Conservation (phyloP, 37 sponge, comb jelly and placozoan species). For the Halisarca cf. caerulea region DNA sequence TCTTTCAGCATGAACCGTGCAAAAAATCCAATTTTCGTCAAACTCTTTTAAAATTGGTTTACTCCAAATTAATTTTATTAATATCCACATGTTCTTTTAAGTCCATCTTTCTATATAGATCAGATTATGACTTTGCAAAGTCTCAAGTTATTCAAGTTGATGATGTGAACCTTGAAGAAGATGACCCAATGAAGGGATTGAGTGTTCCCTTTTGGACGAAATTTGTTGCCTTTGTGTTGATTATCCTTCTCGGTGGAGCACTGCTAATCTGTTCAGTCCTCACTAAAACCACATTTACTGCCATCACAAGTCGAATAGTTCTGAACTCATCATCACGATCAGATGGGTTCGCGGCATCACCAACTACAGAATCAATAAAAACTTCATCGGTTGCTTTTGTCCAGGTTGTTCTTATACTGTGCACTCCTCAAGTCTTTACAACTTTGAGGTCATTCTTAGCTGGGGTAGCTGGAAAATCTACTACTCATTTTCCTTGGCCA, state of each 20-base stretch:
- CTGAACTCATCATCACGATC: neutral
- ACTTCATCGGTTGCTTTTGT: neutral
- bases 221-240: neutral
- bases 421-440: slow-evolving; percentile 63
- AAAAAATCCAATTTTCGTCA: no score
- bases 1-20: no score
- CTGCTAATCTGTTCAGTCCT: neutral
- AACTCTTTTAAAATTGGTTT: no score
- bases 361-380: neutral
- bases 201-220: neutral
- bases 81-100: no score
- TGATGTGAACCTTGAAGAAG: neutral
- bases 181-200: neutral
- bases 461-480: slow-evolving; percentile 67
- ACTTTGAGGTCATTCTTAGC: slow-evolving; percentile 43
- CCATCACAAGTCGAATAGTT: neutral
- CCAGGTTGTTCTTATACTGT: slow-evolving; percentile 58
- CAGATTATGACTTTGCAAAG: no score
- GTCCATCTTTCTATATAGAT: no score
- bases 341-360: neutral
- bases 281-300: neutral
- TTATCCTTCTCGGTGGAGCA: neutral
- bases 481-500: slow-evolving; percentile 73
- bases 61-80: no score
- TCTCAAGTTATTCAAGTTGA: no score